Conservation (phyloP, 2,888 invertebrate species). For the Pardosa pseudoannulata region DNA sequence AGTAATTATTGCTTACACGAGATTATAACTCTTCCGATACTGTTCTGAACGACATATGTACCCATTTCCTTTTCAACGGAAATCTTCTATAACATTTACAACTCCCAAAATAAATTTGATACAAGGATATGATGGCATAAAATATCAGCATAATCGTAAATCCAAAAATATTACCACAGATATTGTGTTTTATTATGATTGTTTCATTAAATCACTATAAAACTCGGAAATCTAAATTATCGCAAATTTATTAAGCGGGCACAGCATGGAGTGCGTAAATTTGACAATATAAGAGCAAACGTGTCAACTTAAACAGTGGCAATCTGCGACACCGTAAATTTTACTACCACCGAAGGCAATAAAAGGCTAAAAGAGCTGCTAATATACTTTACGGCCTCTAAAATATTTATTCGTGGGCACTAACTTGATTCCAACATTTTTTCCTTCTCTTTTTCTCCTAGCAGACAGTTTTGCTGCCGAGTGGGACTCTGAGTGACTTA, state of each 20-base stretch:
- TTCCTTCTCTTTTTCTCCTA: background rate
- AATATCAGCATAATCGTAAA: too few relatives aligned
- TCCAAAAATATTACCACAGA: too few relatives aligned
- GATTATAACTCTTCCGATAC: too few relatives aligned
- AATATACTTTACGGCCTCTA: background rate
- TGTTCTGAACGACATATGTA: too few relatives aligned
- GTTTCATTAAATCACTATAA: background rate
- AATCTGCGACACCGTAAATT: background rate
- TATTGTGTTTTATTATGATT: too few relatives aligned
- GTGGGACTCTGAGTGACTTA: background rate
- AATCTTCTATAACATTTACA: too few relatives aligned
- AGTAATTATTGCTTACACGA: too few relatives aligned
- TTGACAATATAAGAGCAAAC: background rate
- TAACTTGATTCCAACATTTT: background rate
- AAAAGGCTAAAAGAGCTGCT: background rate
- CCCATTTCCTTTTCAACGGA: too few relatives aligned
- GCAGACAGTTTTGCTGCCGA: background rate
- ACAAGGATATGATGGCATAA: too few relatives aligned
- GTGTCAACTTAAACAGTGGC: background rate
- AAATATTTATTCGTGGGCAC: background rate
- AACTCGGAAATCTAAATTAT: background rate
- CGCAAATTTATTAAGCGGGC: background rate
- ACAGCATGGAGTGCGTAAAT: background rate
- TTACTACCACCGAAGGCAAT: background rate
- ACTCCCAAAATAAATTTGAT: too few relatives aligned